phyloP scores from a whole-genome alignment of 2,888 invertebrate species.

The Frankliniella intonsa region DNA sequence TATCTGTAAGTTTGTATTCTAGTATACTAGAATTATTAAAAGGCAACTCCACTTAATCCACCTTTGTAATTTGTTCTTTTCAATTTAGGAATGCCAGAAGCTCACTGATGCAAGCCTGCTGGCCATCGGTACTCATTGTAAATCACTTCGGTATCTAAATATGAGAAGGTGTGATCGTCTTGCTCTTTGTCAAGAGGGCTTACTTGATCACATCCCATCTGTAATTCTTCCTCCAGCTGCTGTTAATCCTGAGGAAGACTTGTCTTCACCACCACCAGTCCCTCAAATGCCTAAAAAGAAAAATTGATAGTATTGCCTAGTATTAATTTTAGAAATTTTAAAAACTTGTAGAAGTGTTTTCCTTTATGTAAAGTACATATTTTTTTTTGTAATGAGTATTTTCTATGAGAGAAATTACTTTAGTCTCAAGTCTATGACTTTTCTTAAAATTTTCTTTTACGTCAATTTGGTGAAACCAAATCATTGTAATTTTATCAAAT shows the following conservation, averaged over 20 bases:
- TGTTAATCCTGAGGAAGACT: neutral
- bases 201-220: neutral
- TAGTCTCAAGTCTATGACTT: too few relatives aligned
- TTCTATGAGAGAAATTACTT: too few relatives aligned
- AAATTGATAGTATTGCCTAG: neutral
- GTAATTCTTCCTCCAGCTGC: neutral
- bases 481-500: too few relatives aligned
- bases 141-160: constrained; percentile 55
- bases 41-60: neutral
- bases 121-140: constrained; percentile 51
- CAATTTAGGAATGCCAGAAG: constrained; percentile 56
- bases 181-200: neutral
- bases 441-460: too few relatives aligned
- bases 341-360: too few relatives aligned
- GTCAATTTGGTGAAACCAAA: too few relatives aligned
- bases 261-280: neutral
- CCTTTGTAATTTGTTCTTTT: constrained; percentile 34
- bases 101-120: constrained; percentile 56
- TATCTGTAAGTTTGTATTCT: constrained; percentile 49
- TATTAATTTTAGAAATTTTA: too few relatives aligned
- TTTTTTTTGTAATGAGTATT: too few relatives aligned
- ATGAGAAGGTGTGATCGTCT: constrained; percentile 41
- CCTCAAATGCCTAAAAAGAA: neutral
- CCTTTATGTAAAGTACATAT: too few relatives aligned
- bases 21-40: constrained; percentile 9